A percentile compares a stretch with the other conserved stretches of the same genome.
These are phyloP conservation scores for Callocephalon fimbriatum DNA, from an alignment of 2,113 vertebrate genomes.

Conservation along the genomic window DNA sequence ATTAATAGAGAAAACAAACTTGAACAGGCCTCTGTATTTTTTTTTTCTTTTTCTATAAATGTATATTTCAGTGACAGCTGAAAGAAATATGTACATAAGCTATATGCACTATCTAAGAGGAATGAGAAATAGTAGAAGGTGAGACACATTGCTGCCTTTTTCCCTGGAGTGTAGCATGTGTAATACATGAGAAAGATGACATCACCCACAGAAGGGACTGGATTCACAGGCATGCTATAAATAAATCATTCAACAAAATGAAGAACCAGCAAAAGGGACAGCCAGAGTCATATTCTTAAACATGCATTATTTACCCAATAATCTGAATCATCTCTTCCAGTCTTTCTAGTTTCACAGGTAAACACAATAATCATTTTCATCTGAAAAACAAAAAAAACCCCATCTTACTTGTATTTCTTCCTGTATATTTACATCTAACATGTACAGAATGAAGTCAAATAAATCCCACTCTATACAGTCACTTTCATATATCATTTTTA, in stretches of 20 bases:
- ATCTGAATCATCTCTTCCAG: neutral
- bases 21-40: neutral
- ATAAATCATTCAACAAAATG: conserved; percentile 37
- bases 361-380: neutral
- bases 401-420: neutral
- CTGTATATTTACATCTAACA: neutral
- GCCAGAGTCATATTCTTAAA: neutral
- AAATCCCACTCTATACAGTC: neutral
- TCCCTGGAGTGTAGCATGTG: neutral
- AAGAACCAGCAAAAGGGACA: neutral
- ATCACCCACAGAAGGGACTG: conserved; percentile 22
- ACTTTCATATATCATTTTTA: neutral
- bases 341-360: neutral
- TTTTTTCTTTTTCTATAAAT: neutral
- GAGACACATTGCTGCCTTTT: neutral
- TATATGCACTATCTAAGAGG: neutral
- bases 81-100: neutral
- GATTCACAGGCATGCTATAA: neutral
- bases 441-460: neutral
- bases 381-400: neutral
- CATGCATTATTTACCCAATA: neutral
- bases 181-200: conserved; percentile 50
- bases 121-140: neutral
- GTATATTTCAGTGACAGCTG: neutral
- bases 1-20: neutral